phyloP scores from a whole-genome alignment of 2,113 vertebrate genomes.

The Pelodiscus sinensis region DNA sequence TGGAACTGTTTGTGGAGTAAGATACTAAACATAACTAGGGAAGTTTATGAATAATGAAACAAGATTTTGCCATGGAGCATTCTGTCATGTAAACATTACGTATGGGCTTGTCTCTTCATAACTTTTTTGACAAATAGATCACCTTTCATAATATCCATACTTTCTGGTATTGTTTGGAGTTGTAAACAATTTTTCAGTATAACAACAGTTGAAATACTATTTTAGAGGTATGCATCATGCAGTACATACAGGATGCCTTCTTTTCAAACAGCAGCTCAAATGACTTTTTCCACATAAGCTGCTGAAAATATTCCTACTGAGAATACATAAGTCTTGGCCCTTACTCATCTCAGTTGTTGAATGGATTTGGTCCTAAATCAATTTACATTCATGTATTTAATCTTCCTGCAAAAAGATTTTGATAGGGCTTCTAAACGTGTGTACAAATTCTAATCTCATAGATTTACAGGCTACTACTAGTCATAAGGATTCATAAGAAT shows the following conservation, averaged over 20 bases:
- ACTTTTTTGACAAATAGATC: neutral
- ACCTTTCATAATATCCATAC: fast-evolving
- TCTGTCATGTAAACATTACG: neutral
- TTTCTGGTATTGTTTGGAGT: neutral
- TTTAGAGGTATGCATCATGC: conserved; percentile 33
- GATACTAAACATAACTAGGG: fast-evolving
- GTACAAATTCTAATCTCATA: neutral
- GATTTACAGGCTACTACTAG: neutral
- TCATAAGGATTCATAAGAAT: fast-evolving
- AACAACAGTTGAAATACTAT: conserved; percentile 36
- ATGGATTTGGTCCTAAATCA: neutral
- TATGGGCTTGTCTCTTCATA: neutral
- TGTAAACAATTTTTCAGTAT: neutral
- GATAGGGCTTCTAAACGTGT: neutral
- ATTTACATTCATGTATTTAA: neutral
- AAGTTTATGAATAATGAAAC: fast-evolving
- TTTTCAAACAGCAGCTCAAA: neutral
- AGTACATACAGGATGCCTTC: neutral
- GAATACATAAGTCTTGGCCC: neutral
- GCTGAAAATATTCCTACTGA: neutral
- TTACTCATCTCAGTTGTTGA: neutral
- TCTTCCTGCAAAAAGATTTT: neutral
- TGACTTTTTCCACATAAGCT: neutral
- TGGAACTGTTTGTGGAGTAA: neutral
- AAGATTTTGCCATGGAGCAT: neutral